Conservation (phyloP, 2,797 vertebrate species). For the Denticeps clupeoides region DNA sequence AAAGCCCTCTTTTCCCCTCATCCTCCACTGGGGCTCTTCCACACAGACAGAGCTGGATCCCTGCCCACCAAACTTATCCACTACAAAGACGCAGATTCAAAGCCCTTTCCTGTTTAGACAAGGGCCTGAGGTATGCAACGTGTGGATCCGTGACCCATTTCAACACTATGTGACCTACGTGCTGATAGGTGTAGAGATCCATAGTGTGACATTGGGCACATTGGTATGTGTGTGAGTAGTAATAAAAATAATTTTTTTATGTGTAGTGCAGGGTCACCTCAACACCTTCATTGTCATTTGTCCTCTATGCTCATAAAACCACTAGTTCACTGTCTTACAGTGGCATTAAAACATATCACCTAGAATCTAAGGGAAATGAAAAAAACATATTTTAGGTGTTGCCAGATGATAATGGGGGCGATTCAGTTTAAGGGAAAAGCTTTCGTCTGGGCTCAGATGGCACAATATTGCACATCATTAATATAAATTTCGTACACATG, state of each 20-base stretch:
- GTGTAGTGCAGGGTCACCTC: too few species aligned
- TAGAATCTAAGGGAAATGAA: too few species aligned
- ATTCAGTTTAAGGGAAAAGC: too few species aligned
- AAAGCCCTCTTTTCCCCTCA: conserved; percentile 16
- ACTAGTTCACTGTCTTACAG: too few species aligned
- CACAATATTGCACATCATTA: too few species aligned
- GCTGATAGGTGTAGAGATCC: conserved; percentile 10
- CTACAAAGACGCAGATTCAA: conserved; percentile 53
- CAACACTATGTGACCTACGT: conserved; percentile 30
- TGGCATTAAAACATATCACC: too few species aligned
- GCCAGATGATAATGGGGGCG: too few species aligned
- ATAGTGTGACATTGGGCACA: conserved; percentile 5
- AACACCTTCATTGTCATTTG: too few species aligned
- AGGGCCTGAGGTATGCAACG: conserved; percentile 43
- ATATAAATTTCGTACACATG: too few species aligned
- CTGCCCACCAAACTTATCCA: conserved; percentile 38
- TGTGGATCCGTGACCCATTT: conserved; percentile 32
- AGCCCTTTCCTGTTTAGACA: conserved; percentile 60
- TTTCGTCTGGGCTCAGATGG: too few species aligned
- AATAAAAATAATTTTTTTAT: not conserved
- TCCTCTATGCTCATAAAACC: not conserved
- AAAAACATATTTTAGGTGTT: too few species aligned
- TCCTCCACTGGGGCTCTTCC: conserved; percentile 26
- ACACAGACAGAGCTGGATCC: conserved; percentile 30
- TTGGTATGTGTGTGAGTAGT: not conserved